A percentile compares a stretch with the other conserved stretches of the same genome.
Evolutionary conservation across 2,113 vertebrate species (phyloP).

Genomic region (Cochlearius cochlearius): DNA sequence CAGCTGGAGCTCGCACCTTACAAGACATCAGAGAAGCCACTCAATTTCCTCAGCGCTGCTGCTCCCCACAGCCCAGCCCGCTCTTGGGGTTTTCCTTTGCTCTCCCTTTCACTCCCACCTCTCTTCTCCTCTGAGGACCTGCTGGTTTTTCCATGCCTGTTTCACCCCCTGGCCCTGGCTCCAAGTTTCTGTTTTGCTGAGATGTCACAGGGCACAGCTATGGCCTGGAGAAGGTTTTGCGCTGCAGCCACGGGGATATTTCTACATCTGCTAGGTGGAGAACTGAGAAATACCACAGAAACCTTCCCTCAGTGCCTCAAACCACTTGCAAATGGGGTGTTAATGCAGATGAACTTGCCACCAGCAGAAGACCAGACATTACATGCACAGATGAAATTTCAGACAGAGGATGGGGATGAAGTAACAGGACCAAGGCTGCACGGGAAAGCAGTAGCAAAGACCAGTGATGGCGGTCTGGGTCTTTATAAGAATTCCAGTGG

Average conservation of each 20-base stretch:
- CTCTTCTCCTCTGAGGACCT: neutral
- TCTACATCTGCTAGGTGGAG: neutral
- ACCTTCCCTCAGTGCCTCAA: neutral
- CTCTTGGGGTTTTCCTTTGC: neutral
- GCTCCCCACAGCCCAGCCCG: neutral
- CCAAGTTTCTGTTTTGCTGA: neutral
- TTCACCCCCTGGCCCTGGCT: neutral
- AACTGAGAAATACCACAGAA: neutral
- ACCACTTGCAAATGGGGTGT: neutral
- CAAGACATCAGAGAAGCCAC: neutral
- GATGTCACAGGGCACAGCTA: neutral
- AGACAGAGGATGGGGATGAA: neutral
- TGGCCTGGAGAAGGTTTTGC: neutral
- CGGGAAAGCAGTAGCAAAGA: neutral
- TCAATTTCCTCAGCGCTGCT: neutral
- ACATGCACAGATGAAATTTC: neutral
- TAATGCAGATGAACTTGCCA: neutral
- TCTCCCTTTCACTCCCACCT: neutral
- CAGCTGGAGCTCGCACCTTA: neutral
- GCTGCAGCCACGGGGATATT: accelerated
- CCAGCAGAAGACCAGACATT: neutral
- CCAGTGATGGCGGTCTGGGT: accelerated
- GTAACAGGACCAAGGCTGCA: neutral
- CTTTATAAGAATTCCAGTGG: neutral
- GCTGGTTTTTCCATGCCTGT: neutral